These are phyloP conservation scores for Alligator sinensis DNA, from an alignment of 2,113 vertebrate species.

Conservation along the genomic window DNA sequence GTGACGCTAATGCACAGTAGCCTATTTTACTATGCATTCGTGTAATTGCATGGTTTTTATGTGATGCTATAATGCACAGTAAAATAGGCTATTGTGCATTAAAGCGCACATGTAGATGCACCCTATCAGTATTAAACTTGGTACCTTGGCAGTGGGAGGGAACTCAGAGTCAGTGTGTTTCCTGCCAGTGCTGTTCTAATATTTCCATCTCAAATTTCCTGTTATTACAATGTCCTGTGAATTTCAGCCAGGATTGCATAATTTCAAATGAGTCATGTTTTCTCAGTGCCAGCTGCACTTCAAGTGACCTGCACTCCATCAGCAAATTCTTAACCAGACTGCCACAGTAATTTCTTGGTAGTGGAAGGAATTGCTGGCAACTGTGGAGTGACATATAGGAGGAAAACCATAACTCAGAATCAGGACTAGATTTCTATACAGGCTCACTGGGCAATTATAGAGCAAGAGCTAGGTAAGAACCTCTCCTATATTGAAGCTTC, in stretches of 20 bases:
- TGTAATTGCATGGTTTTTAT: no score
- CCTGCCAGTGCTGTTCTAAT: not conserved
- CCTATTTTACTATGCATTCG: no score
- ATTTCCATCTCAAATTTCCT: not conserved
- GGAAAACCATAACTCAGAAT: not conserved
- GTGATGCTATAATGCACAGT: no score
- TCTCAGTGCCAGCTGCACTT: not conserved
- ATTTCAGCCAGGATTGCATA: not conserved
- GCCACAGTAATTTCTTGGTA: not conserved
- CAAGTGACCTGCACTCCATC: not conserved
- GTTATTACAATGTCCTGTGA: not conserved
- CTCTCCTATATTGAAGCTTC: not conserved
- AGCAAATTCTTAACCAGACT: not conserved
- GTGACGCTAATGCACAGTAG: no score
- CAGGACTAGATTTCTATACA: not conserved
- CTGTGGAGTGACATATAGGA: not conserved
- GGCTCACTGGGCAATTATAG: not conserved
- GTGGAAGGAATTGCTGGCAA: not conserved
- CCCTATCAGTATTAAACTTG: not conserved
- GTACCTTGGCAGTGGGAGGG: not conserved
- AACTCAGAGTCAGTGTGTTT: not conserved
- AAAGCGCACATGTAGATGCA: no score
- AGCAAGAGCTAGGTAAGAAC: not conserved
- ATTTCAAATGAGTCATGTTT: not conserved
- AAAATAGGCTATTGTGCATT: no score